A percentile compares a stretch with the other conserved stretches of the same genome.
Evolutionary conservation across 2,113 vertebrate genomes (phyloP).

Genomic region (Phaetusa simplex): DNA sequence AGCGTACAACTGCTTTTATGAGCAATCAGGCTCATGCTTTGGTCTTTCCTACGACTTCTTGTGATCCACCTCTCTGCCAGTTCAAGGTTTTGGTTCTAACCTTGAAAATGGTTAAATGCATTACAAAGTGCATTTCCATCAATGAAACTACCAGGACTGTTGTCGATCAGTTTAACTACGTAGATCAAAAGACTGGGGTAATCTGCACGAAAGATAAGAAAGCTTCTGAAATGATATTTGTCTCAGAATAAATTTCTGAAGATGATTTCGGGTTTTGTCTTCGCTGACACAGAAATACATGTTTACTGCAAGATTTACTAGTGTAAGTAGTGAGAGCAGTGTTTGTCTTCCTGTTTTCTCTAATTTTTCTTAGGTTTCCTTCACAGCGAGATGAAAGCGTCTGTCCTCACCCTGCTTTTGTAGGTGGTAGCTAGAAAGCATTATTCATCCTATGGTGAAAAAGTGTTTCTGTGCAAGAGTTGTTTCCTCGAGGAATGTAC

Average conservation of each 20-base stretch:
- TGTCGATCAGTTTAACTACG: background rate
- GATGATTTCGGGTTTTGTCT: background rate
- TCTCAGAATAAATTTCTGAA: background rate
- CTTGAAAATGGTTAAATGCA: background rate
- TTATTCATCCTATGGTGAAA: background rate
- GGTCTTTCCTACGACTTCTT: background rate
- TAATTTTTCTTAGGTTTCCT: background rate
- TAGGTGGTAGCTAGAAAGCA: background rate
- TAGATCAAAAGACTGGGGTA: background rate
- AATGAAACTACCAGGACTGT: background rate
- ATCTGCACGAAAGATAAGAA: background rate
- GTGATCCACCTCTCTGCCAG: background rate
- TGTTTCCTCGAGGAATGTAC: background rate
- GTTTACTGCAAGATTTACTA: background rate
- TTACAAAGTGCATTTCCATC: background rate
- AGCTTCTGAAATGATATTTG: background rate
- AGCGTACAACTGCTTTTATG: background rate
- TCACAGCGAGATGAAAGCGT: background rate
- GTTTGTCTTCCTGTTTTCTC: background rate
- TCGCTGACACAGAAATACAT: background rate
- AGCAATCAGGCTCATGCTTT: background rate
- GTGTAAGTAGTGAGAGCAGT: background rate
- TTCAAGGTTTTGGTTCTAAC: background rate
- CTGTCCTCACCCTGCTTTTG: background rate
- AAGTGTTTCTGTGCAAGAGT: background rate